These are phyloP conservation scores for Scaptomyza pallida DNA, from an alignment of 1,140 invertebrate species.

Conservation along the genomic window DNA sequence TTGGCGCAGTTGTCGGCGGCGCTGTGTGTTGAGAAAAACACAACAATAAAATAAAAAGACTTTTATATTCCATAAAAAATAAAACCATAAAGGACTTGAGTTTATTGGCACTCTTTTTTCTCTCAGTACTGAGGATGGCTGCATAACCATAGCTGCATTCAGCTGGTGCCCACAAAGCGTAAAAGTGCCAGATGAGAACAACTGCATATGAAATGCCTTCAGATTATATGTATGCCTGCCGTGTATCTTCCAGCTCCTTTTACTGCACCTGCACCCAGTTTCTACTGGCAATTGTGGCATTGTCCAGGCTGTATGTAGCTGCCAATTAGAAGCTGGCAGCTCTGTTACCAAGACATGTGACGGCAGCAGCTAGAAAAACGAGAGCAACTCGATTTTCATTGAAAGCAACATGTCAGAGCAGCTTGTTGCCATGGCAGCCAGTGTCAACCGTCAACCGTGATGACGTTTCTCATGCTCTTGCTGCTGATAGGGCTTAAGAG, in stretches of 20 bases:
- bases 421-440: slow-evolving; percentile 48
- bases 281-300: slow-evolving; percentile 35
- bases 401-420: slow-evolving; percentile 43
- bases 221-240: slow-evolving; percentile 27
- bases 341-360: not conserved
- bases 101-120: slow-evolving; percentile 8
- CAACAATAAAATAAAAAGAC: not conserved
- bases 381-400: slow-evolving; percentile 51
- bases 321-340: slow-evolving; percentile 53
- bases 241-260: not conserved
- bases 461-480: slow-evolving; percentile 1
- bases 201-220: slow-evolving; percentile 41
- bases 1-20: too few relatives aligned
- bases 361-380: not conserved
- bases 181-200: slow-evolving; percentile 40
- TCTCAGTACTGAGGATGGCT: slow-evolving; percentile 13
- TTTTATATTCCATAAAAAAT: not conserved
- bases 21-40: too few relatives aligned
- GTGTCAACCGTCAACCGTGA: slow-evolving; percentile 6
- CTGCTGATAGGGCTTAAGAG: slow-evolving; percentile 27
- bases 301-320: slow-evolving; percentile 35
- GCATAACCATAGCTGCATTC: slow-evolving; percentile 6
- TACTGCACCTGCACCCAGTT: not conserved
- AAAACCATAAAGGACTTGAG: not conserved
- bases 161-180: slow-evolving; percentile 25